A percentile compares a stretch with the other conserved stretches of the same genome.
Evolutionary conservation across 1,140 invertebrate species (phyloP).

Genomic region (Apocrypta bakeri): DNA sequence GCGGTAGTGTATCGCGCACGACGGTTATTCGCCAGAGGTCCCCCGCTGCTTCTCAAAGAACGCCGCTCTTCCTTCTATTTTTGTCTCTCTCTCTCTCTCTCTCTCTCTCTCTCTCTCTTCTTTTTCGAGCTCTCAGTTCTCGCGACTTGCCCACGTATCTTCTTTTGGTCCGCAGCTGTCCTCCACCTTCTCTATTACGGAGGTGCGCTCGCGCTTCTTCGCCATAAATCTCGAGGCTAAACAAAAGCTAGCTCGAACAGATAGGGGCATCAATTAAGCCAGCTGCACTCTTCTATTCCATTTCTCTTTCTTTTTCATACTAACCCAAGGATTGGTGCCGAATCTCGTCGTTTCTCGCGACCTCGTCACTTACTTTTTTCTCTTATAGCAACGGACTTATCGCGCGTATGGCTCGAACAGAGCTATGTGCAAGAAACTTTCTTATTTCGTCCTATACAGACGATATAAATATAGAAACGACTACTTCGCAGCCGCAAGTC

Average conservation of each 20-base stretch:
- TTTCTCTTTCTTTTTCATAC: background rate
- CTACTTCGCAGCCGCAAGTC: background rate
- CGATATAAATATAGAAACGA: background rate
- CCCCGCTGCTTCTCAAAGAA: conserved; percentile 61
- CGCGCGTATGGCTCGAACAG: background rate
- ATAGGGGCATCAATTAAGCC: conserved; percentile 46
- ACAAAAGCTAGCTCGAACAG: conserved; percentile 29
- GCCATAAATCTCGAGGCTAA: conserved; percentile 49
- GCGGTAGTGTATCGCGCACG: background rate
- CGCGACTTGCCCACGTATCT: background rate
- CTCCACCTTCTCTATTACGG: conserved; percentile 4
- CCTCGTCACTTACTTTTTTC: background rate
- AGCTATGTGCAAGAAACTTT: background rate
- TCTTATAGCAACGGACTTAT: conserved; percentile 18
- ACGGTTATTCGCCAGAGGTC: conserved; percentile 35
- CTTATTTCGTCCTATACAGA: background rate
- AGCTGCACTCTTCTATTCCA: background rate
- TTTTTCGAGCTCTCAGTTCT: background rate
- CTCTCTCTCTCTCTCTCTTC: background rate
- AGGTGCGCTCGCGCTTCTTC: background rate
- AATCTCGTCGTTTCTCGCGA: background rate
- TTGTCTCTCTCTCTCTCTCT: background rate
- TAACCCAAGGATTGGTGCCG: background rate
- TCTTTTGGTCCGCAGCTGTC: background rate
- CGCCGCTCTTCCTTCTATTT: conserved; percentile 50